Conservation (phyloP, 1,140 invertebrate genomes). For the Popillia japonica region DNA sequence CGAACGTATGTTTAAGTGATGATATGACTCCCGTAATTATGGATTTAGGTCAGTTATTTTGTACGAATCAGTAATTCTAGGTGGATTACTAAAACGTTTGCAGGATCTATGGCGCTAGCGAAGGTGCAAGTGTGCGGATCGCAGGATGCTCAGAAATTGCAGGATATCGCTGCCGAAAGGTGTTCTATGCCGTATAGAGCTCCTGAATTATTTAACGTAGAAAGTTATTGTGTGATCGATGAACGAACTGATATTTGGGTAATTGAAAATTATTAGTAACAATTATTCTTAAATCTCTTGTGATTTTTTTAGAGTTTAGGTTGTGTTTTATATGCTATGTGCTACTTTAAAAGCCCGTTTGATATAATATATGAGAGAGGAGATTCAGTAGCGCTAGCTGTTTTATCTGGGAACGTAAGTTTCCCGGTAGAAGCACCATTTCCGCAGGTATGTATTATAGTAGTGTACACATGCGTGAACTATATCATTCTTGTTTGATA, state of each 20-base stretch:
- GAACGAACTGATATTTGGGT: conserved; percentile 91
- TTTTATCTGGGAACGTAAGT: conserved; percentile 78
- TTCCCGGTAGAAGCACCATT: conserved; percentile 77
- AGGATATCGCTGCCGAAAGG: conserved; percentile 84
- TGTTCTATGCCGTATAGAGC: conserved; percentile 89
- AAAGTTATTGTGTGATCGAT: conserved; percentile 81
- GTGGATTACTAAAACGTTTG: conserved; percentile 3
- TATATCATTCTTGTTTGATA: conserved; percentile 55
- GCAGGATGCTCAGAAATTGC: conserved; percentile 76
- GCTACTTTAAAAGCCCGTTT: conserved; percentile 87
- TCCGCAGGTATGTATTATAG: conserved; percentile 64
- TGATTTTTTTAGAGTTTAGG: conserved; percentile 69
- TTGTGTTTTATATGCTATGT: conserved; percentile 85
- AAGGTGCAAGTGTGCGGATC: conserved; percentile 77
- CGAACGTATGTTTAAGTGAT: conserved; percentile 80
- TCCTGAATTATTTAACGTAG: conserved; percentile 88
- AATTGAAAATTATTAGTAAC: conserved; percentile 45
- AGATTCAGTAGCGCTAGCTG: conserved; percentile 86
- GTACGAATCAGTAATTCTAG: background rate
- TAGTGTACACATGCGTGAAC: background rate
- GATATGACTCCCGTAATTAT: conserved; percentile 79
- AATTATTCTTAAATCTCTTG: conserved; percentile 57
- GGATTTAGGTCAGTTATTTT: conserved; percentile 72
- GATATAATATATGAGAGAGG: conserved; percentile 86
- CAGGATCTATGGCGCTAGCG: conserved; percentile 79